A percentile compares a stretch with the other conserved stretches of the same genome.
phyloP scores from a whole-genome alignment of 30 jellyfish, hydroid and myxozoan genomes.

The Aurelia sp. region DNA sequence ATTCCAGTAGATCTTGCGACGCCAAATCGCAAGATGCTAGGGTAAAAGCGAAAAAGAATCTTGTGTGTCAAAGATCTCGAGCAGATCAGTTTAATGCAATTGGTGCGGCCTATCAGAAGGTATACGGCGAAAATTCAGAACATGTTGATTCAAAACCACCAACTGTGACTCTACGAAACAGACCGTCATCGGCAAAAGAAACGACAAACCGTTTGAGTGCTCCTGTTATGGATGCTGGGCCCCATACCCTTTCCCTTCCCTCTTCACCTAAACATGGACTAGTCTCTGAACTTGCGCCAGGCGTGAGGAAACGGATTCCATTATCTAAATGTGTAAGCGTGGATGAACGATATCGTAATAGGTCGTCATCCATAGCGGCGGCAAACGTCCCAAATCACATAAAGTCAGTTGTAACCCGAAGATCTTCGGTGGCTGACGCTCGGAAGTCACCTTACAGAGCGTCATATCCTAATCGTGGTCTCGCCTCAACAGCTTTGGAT shows the following conservation, averaged over 20 bases:
- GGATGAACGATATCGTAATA: conserved; percentile 38
- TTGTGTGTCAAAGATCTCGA: conserved; percentile 31
- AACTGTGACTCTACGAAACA: conserved; percentile 68
- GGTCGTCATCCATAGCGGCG: background rate
- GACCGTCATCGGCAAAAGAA: conserved; percentile 72
- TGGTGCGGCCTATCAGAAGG: conserved; percentile 63
- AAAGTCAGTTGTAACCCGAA: conserved; percentile 12
- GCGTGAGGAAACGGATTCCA: conserved; percentile 56
- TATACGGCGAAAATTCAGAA: conserved; percentile 18
- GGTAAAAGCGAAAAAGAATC: conserved; percentile 25
- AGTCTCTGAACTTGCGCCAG: conserved; percentile 58
- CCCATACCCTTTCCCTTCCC: conserved; percentile 49
- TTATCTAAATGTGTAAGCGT: conserved; percentile 58
- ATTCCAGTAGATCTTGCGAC: conserved; percentile 44
- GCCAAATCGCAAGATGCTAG: conserved; percentile 7
- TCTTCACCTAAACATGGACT: conserved; percentile 64
- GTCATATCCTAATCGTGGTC: conserved; percentile 64
- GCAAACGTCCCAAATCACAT: background rate
- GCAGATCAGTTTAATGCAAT: conserved; percentile 60
- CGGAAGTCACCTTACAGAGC: conserved; percentile 63
- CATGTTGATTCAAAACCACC: conserved; percentile 40
- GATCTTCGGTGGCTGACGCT: conserved; percentile 47
- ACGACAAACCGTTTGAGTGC: conserved; percentile 35
- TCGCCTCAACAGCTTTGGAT: conserved; percentile 36
- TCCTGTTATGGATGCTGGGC: conserved; percentile 14